Evolutionary conservation across 2,797 vertebrate genomes (phyloP), one percentile per base, ranked within the genome.

Genomic region (Pygocentrus nattereri): DNA sequence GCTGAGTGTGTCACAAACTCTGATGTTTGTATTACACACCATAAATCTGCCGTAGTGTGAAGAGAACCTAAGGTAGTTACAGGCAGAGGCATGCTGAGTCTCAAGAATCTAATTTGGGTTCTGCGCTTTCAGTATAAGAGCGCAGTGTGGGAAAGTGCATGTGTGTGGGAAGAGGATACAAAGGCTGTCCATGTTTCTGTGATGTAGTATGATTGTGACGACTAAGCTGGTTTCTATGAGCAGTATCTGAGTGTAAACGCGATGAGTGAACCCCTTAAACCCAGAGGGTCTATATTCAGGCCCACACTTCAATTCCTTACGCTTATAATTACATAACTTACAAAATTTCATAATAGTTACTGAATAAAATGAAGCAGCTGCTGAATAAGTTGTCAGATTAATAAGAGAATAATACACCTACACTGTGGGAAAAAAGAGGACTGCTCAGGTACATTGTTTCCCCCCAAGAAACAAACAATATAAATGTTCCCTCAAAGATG

Each of bases 1-100:
- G 69, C n/a, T 73, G 62, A 73, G 18, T 38, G 50, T 76, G 56
- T 76, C 65, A 75, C 34, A 68, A 68, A 75, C 38, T 52, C 65
- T 38, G 80, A 34, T 41, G 34, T 70, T 81, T 75, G 31, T 34
- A 62, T 44, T 58, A 41, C 34, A 65, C 50, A 68, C 50, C 30
- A 52, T 70, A 70, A 78, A 82, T 49, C 69, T 78, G 81, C 5
- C n/a, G 21, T 50, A 49, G 69, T 82, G 61, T 78, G 81, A 73
- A 67, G 30, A 82, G 73, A 62, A 27, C 67, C 38, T 78, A 18
- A 73, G 75, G 4, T n/a, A 25, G 27, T 41, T 38, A 38, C 19
- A 74, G n/a, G 21, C 62, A 49, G 44, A 65, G 34, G 16, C 47
- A 58, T n/a, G 38, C 12, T 1, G 30, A 11, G 16, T 58, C 30